phyloP scores from a whole-genome alignment of 2,888 invertebrate genomes.

The Esperia sulphurella region DNA sequence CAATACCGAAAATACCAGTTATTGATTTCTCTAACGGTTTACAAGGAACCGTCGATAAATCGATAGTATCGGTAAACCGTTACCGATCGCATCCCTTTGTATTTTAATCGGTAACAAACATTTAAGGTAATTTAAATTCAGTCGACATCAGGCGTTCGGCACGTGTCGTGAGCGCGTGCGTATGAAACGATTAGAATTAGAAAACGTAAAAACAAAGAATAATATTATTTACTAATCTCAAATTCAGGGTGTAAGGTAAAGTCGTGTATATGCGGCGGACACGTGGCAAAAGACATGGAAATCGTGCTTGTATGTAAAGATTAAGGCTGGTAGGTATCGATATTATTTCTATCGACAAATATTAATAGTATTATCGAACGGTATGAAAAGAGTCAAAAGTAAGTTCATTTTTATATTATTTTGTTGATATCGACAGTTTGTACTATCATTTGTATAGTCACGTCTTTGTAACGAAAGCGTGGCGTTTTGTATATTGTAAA shows the following conservation, averaged over 20 bases:
- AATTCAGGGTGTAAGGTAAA: conserved; percentile 61
- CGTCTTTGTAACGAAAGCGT: too few relatives aligned
- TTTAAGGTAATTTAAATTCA: conserved; percentile 59
- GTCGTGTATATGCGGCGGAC: conserved; percentile 70
- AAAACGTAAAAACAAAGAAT: conserved; percentile 69
- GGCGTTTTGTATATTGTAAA: too few relatives aligned
- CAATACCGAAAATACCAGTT: conserved; percentile 14
- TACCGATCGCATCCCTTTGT: conserved; percentile 44
- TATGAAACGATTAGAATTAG: conserved; percentile 61
- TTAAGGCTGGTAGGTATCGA: conserved; percentile 32
- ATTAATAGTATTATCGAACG: not conserved
- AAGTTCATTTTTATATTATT: too few relatives aligned
- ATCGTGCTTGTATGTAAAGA: conserved; percentile 61
- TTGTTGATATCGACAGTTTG: too few relatives aligned
- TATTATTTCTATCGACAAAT: conserved; percentile 15
- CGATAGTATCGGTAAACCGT: conserved; percentile 24
- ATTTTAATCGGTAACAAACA: conserved; percentile 45
- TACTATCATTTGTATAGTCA: too few relatives aligned
- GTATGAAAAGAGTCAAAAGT: not conserved
- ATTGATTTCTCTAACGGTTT: conserved; percentile 15
- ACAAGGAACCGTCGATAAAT: conserved; percentile 14
- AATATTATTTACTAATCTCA: conserved; percentile 62
- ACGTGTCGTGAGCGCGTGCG: conserved; percentile 64
- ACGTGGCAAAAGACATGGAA: conserved; percentile 74
- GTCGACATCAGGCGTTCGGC: conserved; percentile 34